Conservation (phyloP, 2,113 vertebrate genomes). For the Poeciliopsis turrubarensis region DNA sequence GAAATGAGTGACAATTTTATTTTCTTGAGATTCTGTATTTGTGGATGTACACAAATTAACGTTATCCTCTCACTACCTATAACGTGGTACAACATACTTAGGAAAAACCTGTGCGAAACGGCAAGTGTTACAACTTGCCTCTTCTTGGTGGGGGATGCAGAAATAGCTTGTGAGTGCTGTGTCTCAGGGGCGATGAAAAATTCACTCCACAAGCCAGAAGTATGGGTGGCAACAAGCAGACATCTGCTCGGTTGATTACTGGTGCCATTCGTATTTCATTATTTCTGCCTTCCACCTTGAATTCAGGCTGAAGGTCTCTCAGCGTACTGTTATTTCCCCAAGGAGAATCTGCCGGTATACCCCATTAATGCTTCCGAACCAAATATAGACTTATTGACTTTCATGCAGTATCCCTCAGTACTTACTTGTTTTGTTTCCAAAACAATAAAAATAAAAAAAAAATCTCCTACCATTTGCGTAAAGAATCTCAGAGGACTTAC, state of each 20-base stretch:
- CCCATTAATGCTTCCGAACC: constrained; percentile 18
- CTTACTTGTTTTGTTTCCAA: constrained; percentile 15
- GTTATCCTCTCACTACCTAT: no score
- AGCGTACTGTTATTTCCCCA: constrained; percentile 67
- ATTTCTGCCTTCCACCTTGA: constrained; percentile 73
- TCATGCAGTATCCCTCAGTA: constrained; percentile 22
- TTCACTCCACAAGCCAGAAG: constrained; percentile 46
- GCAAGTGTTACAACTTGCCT: constrained; percentile 43
- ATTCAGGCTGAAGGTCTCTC: constrained; percentile 66
- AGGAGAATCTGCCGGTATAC: constrained; percentile 48
- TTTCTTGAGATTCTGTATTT: no score
- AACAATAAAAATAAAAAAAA: background rate
- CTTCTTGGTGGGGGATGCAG: constrained; percentile 27
- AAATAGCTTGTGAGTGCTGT: constrained; percentile 49
- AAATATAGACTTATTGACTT: constrained; percentile 52
- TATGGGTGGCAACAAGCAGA: constrained; percentile 48
- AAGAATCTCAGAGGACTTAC: background rate
- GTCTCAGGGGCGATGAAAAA: constrained; percentile 73
- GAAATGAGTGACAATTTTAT: background rate
- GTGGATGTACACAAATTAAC: no score
- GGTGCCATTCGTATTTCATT: constrained; percentile 68
- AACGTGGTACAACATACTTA: no score
- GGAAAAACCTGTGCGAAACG: background rate
- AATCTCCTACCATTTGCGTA: constrained; percentile 3
- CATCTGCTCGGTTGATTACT: constrained; percentile 67